Evolutionary conservation across 2,113 vertebrate species (phyloP), one percentile per base, ranked within the genome.

Genomic region (Grus americana): DNA sequence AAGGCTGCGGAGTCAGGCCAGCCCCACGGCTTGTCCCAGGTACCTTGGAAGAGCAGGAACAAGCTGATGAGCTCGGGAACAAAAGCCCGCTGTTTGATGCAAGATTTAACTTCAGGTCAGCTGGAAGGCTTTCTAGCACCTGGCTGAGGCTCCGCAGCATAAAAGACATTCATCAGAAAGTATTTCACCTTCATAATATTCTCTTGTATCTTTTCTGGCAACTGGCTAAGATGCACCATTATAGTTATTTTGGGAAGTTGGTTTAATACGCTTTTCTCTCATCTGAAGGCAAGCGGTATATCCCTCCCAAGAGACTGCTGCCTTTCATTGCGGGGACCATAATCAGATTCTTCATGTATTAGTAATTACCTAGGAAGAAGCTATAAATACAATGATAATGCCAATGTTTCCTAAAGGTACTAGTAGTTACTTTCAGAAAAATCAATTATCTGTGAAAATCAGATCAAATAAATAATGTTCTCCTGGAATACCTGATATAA

Each of bases 381-480:
- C 78, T 52, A 87, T 91, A 92, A 96, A 92, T 82, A 55, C 87
- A 86, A 92, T 20, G 58, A 87, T 73, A 75, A 59, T 44, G 73
- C 75, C 79, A 73, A 36, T 70, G 79, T 71, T 86, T 93, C 90
- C 82, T 90, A 79, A 79, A 90, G 67, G 82, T 79, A 85, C 82
- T 42, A 13, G 50, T 40, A 46, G 70, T 67, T 59, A 54, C 92
- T 91, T 93, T 94, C 83, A 65, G 83, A 61, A 65, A 79, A 92
- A 95, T 92, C 81, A 88, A 91, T 92, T 93, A 86, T 47, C 84
- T 81, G 76, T 94, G 88, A 62, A 94, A 96, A 93, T 94, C 67
- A 57, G 74, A 85, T 85, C 88, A 79, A 88, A 95, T 94, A 95
- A 96, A 93, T 94, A 93, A 94, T 1, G 30, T 67, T 68, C 24